Base-by-base conservation (phyloP, 2,888 invertebrate genomes). In the Stenotaenia linearis region DNA sequence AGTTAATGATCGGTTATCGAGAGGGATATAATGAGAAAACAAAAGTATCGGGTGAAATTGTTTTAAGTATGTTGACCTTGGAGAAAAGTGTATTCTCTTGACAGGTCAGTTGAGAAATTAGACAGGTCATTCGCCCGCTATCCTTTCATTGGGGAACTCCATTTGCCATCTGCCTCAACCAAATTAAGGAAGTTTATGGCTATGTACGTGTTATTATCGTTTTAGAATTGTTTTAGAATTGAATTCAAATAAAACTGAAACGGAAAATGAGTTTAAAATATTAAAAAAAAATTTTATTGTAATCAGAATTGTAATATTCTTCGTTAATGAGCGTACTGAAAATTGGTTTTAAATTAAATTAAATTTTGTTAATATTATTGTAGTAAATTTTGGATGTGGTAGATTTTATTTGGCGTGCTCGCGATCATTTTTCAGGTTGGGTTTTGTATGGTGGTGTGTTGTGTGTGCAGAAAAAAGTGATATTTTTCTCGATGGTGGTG, bases 61-160 rank as follows among this genome's bases (percentile, higher is more conserved):
- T 35, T 32, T 75, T 7, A 75, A 75, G 75, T 75, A 30, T 75
- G 75, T 75, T 75, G 75, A 75, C 75, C 75, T 75, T 75, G 75
- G n/a, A 75, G 75, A 32, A 75, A 75, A 75, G 75, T 75, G 75
- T 35, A 75, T 75, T 37, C 75, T 74, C 30, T 15, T 75, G 35
- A 28, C 32, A 75, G 35, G 75, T 75, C 75, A 75, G 75, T 25
- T 75, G 35, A 37, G 75, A 75, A 75, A 75, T 75, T 75, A 37
- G 75, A 75, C 75, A 75, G 75, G 75, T 75, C 75, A 75, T 75
- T 75, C 32, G 35, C 75, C 75, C 61, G 23, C 25, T 61, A 61
- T 61, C 61, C 61, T 61, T 61, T 61, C 61, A 15, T 56, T 25
- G 61, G 61, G 61, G 25, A 61, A 61, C 61, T 61, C 61, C 25